A percentile compares a stretch with the other conserved stretches of the same genome.
These are phyloP conservation scores for Scolopax bukidnonensis DNA, from an alignment of 2,797 vertebrate genomes.

Conservation along the genomic window DNA sequence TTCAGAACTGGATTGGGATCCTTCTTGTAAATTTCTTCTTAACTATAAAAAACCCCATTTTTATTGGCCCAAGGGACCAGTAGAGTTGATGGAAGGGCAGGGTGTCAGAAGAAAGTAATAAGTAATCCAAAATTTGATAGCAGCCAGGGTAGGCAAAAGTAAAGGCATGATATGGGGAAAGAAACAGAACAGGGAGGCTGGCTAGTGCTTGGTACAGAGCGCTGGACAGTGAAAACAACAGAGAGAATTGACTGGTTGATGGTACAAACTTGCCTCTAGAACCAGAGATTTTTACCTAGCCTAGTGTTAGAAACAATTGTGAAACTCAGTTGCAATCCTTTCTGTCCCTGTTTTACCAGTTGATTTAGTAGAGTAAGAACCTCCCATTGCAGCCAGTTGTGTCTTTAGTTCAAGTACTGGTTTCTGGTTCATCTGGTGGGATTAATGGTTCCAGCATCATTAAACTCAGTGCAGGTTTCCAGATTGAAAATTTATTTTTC, in stretches of 20 bases:
- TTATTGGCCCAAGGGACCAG: not conserved
- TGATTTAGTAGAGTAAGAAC: not conserved
- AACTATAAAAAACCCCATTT: not conserved
- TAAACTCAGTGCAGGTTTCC: not conserved
- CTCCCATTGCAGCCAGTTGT: not conserved
- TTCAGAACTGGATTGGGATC: not conserved
- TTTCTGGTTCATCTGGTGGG: not conserved
- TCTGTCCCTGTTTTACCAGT: not conserved
- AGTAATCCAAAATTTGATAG: not conserved
- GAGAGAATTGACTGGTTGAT: not conserved
- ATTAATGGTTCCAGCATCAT: not conserved
- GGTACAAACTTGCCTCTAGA: not conserved
- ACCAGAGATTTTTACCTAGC: not conserved
- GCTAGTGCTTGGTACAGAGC: not conserved
- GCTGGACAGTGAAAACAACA: not conserved
- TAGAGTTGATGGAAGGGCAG: not conserved
- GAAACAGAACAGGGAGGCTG: not conserved
- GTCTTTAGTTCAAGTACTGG: not conserved
- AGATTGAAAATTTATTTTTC: not conserved
- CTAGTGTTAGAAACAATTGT: not conserved
- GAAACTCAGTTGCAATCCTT: not conserved
- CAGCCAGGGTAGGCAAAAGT: not conserved
- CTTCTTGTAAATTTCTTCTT: not conserved
- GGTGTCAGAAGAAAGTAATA: not conserved
- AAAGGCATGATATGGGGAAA: not conserved